Evolutionary conservation across 2,797 vertebrate species (phyloP).

Genomic region (Coracias cyanogaster): DNA sequence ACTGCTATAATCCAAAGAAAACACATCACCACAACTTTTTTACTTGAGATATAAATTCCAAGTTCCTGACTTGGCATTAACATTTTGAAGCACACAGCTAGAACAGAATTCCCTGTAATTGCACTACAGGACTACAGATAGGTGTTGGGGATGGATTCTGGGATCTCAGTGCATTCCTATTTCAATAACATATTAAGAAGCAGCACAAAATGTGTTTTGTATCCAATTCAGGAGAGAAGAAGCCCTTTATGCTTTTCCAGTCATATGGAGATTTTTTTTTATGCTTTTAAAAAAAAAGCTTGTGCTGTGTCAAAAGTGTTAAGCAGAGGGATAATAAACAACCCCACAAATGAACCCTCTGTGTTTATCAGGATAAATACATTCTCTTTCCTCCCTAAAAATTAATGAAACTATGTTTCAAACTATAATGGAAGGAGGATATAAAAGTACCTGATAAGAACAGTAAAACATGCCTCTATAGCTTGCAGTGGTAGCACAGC

Average conservation of each 20-base stretch:
- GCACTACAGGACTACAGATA: background rate
- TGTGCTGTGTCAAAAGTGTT: background rate
- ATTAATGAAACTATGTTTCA: background rate
- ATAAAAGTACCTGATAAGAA: background rate
- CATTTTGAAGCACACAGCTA: background rate
- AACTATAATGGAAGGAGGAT: background rate
- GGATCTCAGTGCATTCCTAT: background rate
- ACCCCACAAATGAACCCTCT: background rate
- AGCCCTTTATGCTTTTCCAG: background rate
- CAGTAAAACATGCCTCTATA: background rate
- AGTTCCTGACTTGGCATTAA: background rate
- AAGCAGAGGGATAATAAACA: background rate
- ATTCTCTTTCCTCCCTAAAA: background rate
- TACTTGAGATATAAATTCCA: background rate
- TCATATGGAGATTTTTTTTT: background rate
- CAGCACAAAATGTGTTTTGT: background rate
- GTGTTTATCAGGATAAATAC: background rate
- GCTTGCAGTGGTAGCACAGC: background rate
- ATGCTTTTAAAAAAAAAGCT: background rate
- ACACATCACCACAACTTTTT: background rate
- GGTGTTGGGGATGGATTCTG: background rate
- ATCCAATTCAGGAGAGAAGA: background rate
- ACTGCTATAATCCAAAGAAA: background rate
- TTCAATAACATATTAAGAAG: background rate
- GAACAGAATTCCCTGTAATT: background rate